Conservation (phyloP, 2,113 vertebrate genomes). For the Prunella himalayana region DNA sequence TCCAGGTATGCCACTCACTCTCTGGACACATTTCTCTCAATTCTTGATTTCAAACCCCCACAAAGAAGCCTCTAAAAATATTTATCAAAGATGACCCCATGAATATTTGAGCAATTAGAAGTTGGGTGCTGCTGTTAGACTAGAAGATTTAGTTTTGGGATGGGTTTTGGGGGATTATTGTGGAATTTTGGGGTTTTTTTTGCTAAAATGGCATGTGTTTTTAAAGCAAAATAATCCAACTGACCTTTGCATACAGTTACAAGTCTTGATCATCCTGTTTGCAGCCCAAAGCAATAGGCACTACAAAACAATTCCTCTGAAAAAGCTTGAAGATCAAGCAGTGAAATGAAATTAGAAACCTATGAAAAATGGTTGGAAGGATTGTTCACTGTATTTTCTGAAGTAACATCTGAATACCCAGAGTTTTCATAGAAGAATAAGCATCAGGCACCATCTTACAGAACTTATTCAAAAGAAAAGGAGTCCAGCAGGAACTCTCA, state of each 20-base stretch:
- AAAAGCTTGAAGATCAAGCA: background rate
- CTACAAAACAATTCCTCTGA: background rate
- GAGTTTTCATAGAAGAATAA: background rate
- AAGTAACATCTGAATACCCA: background rate
- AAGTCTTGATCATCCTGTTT: background rate
- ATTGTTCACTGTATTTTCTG: background rate
- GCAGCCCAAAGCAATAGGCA: background rate
- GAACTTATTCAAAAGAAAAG: background rate
- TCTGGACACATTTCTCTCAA: background rate
- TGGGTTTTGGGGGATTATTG: background rate
- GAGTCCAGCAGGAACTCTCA: background rate
- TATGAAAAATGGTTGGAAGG: background rate
- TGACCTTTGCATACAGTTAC: background rate
- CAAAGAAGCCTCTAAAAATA: background rate
- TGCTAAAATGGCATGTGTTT: background rate
- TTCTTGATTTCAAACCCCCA: background rate
- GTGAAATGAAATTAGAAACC: background rate
- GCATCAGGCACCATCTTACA: background rate
- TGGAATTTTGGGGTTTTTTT: background rate
- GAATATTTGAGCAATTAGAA: background rate
- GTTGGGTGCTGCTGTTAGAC: fast-evolving
- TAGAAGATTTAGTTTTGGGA: background rate
- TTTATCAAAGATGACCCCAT: background rate
- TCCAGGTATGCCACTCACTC: background rate
- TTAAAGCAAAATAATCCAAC: background rate